These are phyloP conservation scores for Telenomus remus DNA, from an alignment of 1,140 invertebrate genomes.

Conservation along the genomic window DNA sequence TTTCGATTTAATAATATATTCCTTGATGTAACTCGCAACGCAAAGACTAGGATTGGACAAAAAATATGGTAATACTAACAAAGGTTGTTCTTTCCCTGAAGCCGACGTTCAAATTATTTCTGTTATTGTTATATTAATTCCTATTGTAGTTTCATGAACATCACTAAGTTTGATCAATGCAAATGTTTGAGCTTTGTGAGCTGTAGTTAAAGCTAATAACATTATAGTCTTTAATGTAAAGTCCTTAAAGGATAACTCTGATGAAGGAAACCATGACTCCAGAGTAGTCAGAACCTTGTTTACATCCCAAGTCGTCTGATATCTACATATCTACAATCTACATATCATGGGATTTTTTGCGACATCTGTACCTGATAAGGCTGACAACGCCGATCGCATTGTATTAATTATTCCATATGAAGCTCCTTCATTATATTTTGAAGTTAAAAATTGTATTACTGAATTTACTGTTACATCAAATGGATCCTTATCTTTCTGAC, in stretches of 20 bases:
- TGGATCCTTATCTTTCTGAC: background rate
- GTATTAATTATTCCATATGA: conserved; percentile 18
- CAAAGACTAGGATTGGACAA: conserved; percentile 4
- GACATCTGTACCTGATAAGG: conserved; percentile 5
- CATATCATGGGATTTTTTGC: conserved; percentile 3
- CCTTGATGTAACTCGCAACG: conserved; percentile 1
- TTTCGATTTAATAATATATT: conserved; percentile 9
- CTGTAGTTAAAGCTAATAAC: conserved; percentile 8
- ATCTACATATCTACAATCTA: conserved; percentile 10
- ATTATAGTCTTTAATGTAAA: conserved; percentile 9
- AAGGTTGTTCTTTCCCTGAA: conserved; percentile 3
- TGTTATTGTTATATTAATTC: conserved; percentile 5
- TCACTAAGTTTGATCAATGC: conserved; percentile 3
- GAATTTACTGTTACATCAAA: background rate
- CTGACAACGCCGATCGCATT: conserved; percentile 6
- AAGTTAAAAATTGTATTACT: conserved; percentile 5
- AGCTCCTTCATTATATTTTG: conserved; percentile 6
- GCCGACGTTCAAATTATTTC: conserved; percentile 11
- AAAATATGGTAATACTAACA: conserved; percentile 1
- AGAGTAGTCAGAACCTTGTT: conserved; percentile 9
- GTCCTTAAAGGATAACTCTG: conserved; percentile 5
- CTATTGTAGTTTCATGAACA: background rate
- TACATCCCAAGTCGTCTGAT: conserved; percentile 7
- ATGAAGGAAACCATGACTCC: conserved; percentile 14
- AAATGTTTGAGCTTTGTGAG: conserved; percentile 15